Evolutionary conservation across 2,888 invertebrate genomes (phyloP), one percentile per base, ranked within the genome.

Genomic region (Dorcus hopei): DNA sequence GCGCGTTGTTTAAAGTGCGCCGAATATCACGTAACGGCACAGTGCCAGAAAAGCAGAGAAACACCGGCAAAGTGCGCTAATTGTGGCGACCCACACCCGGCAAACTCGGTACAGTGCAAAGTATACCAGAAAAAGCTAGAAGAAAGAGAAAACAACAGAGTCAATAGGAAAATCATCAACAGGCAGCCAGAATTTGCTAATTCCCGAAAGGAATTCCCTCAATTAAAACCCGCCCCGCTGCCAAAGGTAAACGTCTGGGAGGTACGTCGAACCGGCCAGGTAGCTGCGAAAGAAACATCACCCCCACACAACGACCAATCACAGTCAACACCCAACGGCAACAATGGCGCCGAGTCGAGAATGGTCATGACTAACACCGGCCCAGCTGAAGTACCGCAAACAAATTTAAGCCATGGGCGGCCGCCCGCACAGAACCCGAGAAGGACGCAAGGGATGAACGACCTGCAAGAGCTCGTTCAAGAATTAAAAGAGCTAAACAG

Each of bases 1-100:
- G 11, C 51, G 5, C 38, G 38, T 33, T 61, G 61, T 52, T 14
- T 61, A 9, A 58, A 58, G 19, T 58, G 61, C 47, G 43, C 51
- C 23, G 45, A 53, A 16, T 11, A 38, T 3, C 58, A 61, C 38
- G 5, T 1, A 23, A 54, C 61, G 7, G 4, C 6, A 7, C 38
- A 52, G 9, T 60, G 61, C 51, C 9, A 58, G 50, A 33, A n/a
- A 9, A 6, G 19, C 16, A 14, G 54, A 58, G 2, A 9, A 23
- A 2, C 14, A 14, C 14, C 14, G 14, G 57, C 57, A 19, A 50
- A 49, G 47, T 61, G 58, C 54, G 53, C 43, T 2, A 61, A 19
- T 2, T 19, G 19, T 19, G 19, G 19, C 19, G 19, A 19, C 19
- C 19, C 19, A 19, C 19, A 19, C 23, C 45, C 61, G 3, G 61